These are phyloP conservation scores for Apogon hyalosoma DNA, from an alignment of 2,797 vertebrate species.

Conservation along the genomic window DNA sequence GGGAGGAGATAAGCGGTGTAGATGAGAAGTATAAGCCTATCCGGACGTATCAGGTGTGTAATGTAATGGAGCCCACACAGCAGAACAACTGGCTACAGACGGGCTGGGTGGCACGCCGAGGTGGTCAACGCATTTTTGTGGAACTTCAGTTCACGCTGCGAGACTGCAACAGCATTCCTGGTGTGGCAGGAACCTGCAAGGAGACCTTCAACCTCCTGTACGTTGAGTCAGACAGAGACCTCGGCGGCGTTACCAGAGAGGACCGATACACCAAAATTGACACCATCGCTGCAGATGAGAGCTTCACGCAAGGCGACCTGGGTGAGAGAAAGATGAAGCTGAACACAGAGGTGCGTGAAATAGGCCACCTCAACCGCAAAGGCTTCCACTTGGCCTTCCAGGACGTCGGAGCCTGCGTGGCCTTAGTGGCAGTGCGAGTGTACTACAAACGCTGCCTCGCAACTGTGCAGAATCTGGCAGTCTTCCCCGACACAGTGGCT, in stretches of 20 bases:
- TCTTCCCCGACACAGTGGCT: slow-evolving; percentile 93
- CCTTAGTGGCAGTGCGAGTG: slow-evolving; percentile 92
- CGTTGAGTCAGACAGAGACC: slow-evolving; percentile 87
- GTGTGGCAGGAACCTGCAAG: slow-evolving; percentile 93
- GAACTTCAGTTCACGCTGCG: slow-evolving; percentile 96
- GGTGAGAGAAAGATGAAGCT: slow-evolving; percentile 98
- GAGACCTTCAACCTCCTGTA: slow-evolving; percentile 98
- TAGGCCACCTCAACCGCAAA: slow-evolving; percentile 91
- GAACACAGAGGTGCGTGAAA: slow-evolving; percentile 96
- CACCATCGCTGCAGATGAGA: slow-evolving; percentile 96
- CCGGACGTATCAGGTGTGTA: slow-evolving; percentile 96
- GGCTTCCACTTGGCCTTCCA: slow-evolving; percentile 97
- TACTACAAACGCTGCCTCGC: slow-evolving; percentile 94
- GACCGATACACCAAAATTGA: slow-evolving; percentile 93
- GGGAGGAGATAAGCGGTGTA: slow-evolving; percentile 97
- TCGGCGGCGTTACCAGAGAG: slow-evolving; percentile 83
- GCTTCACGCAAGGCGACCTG: slow-evolving; percentile 96
- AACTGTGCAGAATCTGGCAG: slow-evolving; percentile 91
- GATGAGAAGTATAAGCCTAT: slow-evolving; percentile 95
- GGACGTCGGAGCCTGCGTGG: slow-evolving; percentile 95
- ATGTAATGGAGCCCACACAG: slow-evolving; percentile 95
- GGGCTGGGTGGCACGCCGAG: slow-evolving; percentile 89
- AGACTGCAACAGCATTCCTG: slow-evolving; percentile 97
- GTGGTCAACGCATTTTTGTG: slow-evolving; percentile 94
- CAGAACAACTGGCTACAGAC: slow-evolving; percentile 99